A percentile compares a stretch with the other conserved stretches of the same genome.
Evolutionary conservation across 2,797 vertebrate genomes (phyloP).

Genomic region (Sardinella longiceps): DNA sequence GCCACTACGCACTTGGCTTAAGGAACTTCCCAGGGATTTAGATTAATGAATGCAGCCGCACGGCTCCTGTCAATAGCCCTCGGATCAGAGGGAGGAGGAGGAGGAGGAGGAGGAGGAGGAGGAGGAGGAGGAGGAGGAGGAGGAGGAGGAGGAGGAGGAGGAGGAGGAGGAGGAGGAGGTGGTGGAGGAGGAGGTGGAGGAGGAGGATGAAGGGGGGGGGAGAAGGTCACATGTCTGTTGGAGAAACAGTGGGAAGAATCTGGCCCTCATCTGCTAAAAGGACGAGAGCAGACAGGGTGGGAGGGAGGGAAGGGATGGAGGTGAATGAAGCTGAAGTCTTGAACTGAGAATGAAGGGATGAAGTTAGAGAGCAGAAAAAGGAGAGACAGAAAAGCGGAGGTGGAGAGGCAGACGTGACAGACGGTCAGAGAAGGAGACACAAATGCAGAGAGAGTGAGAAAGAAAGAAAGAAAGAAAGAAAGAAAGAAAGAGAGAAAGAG

Average conservation of each 20-base stretch:
- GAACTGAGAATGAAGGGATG: background rate
- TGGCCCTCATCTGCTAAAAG: background rate
- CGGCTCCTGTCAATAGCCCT: constrained; percentile 56
- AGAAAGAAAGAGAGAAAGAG: background rate
- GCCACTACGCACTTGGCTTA: constrained; percentile 48
- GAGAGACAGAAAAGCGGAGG: background rate
- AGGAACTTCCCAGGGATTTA: constrained; percentile 52
- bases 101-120: background rate
- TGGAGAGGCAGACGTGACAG: background rate
- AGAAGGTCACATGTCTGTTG: background rate
- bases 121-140: background rate
- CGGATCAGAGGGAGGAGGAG: constrained; percentile 44
- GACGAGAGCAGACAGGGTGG: background rate
- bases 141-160: constrained; percentile 33
- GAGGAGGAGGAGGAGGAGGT: background rate
- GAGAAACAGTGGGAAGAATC: background rate
- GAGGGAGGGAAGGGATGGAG: background rate
- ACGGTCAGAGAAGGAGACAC: background rate
- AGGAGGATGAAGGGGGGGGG: too few species aligned
- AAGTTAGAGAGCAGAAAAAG: background rate
- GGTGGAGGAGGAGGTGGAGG: background rate
- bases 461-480: background rate
- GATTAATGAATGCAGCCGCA: constrained; percentile 55
- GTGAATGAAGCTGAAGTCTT: background rate
- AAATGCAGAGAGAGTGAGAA: background rate